Conservation (phyloP, 2,113 vertebrate genomes). For the Aepyceros melampus region DNA sequence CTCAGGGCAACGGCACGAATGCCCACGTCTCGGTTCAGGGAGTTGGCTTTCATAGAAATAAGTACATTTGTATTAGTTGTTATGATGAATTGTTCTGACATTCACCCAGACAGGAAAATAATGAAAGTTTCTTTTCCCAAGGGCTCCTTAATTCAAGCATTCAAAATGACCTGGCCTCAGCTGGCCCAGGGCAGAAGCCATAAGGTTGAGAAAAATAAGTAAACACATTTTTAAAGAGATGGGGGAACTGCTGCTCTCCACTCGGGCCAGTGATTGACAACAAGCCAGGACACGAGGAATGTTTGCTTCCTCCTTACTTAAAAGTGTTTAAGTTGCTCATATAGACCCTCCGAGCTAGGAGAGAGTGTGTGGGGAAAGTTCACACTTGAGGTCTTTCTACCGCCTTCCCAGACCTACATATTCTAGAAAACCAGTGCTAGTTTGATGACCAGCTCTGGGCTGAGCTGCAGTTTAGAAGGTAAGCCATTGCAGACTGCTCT, state of each 20-base stretch:
- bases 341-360: neutral
- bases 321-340: neutral
- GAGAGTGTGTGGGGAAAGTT: neutral
- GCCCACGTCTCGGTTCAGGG: neutral
- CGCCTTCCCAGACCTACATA: too few relatives aligned
- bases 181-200: neutral
- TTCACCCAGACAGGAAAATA: neutral
- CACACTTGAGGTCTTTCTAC: neutral
- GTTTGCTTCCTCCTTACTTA: neutral
- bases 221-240: neutral
- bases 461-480: neutral
- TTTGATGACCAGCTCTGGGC: neutral
- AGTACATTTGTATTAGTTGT: neutral
- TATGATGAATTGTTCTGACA: neutral
- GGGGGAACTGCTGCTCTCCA: neutral
- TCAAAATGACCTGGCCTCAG: neutral
- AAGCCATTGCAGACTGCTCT: neutral
- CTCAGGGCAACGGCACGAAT: neutral
- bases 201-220: neutral
- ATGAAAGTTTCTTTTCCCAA: slow-evolving; percentile 13
- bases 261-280: neutral
- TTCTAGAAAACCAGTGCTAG: neutral
- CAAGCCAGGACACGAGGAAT: neutral
- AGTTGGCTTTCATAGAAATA: neutral
- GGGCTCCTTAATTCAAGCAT: neutral